Percentiles rank a stretch among this genome's conserved stretches.
Evolutionary conservation across 2,797 vertebrate species (phyloP).

Genomic region (Lophius americanus): DNA sequence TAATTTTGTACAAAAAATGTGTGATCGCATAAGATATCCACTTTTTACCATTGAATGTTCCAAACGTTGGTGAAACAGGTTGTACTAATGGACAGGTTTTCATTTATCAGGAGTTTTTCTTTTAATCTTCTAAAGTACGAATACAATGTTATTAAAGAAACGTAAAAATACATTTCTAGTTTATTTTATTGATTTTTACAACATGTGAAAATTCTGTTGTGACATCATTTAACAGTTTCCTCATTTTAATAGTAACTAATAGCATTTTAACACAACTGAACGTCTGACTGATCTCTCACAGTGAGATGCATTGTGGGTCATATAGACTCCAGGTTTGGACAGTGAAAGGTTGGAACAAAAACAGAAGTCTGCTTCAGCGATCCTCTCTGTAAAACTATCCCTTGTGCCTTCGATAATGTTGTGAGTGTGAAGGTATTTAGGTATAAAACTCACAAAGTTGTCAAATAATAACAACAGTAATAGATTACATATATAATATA

Average conservation of each 20-base stretch:
- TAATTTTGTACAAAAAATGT: background rate
- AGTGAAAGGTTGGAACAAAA: background rate
- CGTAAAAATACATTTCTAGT: no score
- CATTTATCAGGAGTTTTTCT: background rate
- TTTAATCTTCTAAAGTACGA: no score
- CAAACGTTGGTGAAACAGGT: no score
- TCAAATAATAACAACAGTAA: no score
- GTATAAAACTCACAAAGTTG: background rate
- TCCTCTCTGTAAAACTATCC: background rate
- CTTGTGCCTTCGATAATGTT: background rate
- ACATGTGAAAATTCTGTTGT: no score
- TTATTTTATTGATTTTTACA: no score
- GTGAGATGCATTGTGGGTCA: background rate
- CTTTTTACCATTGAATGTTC: no score
- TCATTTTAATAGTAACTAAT: no score
- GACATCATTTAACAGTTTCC: no score
- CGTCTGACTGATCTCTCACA: background rate
- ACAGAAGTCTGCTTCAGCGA: background rate
- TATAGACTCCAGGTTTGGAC: background rate
- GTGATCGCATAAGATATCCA: background rate
- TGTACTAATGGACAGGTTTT: background rate
- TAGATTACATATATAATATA: no score
- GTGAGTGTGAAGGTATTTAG: no score
- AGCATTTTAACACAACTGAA: background rate
- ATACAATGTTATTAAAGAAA: no score